These are phyloP conservation scores for Brachionus plicatilis DNA, from an alignment of 1,140 invertebrate species.

Conservation along the genomic window DNA sequence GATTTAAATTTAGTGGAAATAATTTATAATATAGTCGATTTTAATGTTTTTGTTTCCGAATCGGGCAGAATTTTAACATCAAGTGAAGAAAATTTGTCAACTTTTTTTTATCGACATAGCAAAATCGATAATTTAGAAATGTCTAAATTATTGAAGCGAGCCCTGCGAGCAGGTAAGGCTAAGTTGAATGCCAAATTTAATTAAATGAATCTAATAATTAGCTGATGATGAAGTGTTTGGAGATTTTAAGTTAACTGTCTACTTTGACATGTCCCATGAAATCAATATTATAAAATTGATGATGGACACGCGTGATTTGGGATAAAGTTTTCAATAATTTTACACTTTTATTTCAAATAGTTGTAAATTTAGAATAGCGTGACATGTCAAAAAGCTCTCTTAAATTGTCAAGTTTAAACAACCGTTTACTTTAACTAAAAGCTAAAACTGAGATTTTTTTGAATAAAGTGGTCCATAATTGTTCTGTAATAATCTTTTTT, in stretches of 20 bases:
- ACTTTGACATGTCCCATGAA: neutral
- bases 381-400: neutral
- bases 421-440: neutral
- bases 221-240: neutral
- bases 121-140: neutral
- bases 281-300: conserved; percentile 3
- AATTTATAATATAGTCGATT: neutral
- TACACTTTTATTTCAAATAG: neutral
- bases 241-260: neutral
- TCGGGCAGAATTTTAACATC: neutral
- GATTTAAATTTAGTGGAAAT: conserved; percentile 25
- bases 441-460: neutral
- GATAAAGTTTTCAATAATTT: neutral
- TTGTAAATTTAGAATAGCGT: neutral
- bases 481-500: neutral
- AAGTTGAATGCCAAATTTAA: neutral
- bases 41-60: neutral
- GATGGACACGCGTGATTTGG: neutral
- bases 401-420: neutral
- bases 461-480: neutral
- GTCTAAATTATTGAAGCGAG: neutral
- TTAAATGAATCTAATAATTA: neutral
- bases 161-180: neutral
- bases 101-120: neutral
- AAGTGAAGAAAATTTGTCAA: neutral